A percentile compares a stretch with the other conserved stretches of the same genome.
Evolutionary conservation across 2,888 invertebrate species (phyloP).

Genomic region (Eupelmus urozonus): DNA sequence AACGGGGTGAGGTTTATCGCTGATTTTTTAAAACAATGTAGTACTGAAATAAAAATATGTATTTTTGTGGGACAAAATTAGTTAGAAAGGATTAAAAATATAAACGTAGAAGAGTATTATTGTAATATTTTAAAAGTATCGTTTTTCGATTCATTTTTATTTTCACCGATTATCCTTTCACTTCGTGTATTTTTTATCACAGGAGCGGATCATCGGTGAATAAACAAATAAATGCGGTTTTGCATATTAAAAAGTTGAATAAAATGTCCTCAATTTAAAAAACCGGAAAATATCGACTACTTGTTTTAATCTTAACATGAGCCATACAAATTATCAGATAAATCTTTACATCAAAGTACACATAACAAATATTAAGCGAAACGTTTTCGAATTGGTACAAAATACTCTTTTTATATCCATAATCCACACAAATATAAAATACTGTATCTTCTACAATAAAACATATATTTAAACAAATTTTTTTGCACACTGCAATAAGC

Average conservation of each 20-base stretch:
- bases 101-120: no score
- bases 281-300: slow-evolving; percentile 22
- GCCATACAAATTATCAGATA: slow-evolving; percentile 33
- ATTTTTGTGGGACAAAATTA: no score
- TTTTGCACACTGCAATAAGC: no score
- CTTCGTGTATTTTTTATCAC: slow-evolving; percentile 1
- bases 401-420: no score
- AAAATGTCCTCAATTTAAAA: slow-evolving; percentile 26
- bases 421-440: no score
- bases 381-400: no score
- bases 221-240: slow-evolving; percentile 15
- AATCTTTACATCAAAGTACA: slow-evolving; percentile 16
- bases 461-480: no score
- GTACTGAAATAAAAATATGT: no score
- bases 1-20: no score
- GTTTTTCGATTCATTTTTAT: neutral
- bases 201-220: neutral
- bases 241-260: slow-evolving; percentile 16
- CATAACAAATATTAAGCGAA: neutral
- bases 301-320: slow-evolving; percentile 35
- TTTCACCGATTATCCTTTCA: slow-evolving; percentile 2
- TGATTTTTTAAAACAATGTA: no score
- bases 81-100: no score
- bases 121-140: neutral
- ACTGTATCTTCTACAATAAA: no score